A percentile compares a stretch with the other conserved stretches of the same genome.
Conservation (phyloP, 2,888 invertebrate genomes). For the Alloscopus bannaensis region DNA sequence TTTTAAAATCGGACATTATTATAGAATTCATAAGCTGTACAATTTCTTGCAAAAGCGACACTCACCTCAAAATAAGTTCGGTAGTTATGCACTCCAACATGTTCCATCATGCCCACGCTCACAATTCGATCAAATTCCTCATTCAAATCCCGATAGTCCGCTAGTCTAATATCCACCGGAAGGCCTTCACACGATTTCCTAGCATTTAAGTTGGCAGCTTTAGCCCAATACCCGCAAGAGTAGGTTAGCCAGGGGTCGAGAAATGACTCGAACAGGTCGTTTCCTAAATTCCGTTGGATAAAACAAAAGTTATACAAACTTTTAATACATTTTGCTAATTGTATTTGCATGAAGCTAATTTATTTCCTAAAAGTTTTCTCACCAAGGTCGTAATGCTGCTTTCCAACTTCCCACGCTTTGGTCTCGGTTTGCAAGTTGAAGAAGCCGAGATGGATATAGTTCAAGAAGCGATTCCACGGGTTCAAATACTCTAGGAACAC, state of each 20-base stretch:
- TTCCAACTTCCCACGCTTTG: constrained; percentile 58
- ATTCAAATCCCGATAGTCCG: constrained; percentile 54
- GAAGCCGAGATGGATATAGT: constrained; percentile 46
- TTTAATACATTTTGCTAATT: too few species aligned
- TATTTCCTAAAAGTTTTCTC: background rate
- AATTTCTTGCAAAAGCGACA: background rate
- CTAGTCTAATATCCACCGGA: constrained; percentile 46
- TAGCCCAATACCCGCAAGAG: constrained; percentile 60
- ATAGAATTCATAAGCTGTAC: background rate
- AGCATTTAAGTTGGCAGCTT: constrained; percentile 46
- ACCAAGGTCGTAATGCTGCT: constrained; percentile 58
- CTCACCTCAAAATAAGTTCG: constrained; percentile 45
- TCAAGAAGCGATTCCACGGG: constrained; percentile 60
- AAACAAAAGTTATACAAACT: too few species aligned
- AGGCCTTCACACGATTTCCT: constrained; percentile 21
- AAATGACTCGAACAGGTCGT: constrained; percentile 51
- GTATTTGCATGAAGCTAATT: background rate
- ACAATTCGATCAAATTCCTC: constrained; percentile 59
- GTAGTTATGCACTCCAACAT: constrained; percentile 65
- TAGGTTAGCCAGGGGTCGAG: constrained; percentile 46
- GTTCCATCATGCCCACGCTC: constrained; percentile 64
- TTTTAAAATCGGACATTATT: constrained; percentile 8
- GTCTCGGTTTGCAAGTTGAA: constrained; percentile 57
- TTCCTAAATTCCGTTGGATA: too few species aligned
- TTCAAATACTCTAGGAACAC: constrained; percentile 50